These are phyloP conservation scores for Epinotia demarniana DNA, from an alignment of 2,888 invertebrate species.

Conservation along the genomic window DNA sequence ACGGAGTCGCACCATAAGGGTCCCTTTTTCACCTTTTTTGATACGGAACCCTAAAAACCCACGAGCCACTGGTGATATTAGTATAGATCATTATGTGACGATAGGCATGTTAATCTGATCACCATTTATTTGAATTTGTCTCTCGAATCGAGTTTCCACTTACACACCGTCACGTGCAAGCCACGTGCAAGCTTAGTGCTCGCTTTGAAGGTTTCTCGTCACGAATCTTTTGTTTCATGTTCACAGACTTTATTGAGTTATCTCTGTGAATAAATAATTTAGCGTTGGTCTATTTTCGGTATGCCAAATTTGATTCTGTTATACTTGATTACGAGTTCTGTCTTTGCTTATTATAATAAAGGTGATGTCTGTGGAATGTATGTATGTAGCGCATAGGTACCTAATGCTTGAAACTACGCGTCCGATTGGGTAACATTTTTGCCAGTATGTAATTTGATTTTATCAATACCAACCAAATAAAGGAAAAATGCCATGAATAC, in stretches of 20 bases:
- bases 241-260: constrained; percentile 8
- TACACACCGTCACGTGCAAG: background rate
- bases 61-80: no score
- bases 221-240: constrained; percentile 4
- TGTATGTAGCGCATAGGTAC: no score
- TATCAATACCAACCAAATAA: no score
- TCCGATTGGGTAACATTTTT: no score
- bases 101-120: background rate
- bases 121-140: background rate
- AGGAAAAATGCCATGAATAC: no score
- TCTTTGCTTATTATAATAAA: background rate
- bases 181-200: background rate
- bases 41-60: no score
- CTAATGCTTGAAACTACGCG: no score
- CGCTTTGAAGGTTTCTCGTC: background rate
- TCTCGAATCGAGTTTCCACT: background rate
- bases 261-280: constrained; percentile 14
- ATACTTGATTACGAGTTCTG: background rate
- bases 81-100: no score
- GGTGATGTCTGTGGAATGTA: no score
- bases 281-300: background rate
- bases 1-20: no score
- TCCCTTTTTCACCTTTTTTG: no score
- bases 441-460: no score
- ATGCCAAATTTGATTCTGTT: constrained; percentile 1